phyloP scores from a whole-genome alignment of 2,113 vertebrate genomes.

The Dendrocopos noguchii region DNA sequence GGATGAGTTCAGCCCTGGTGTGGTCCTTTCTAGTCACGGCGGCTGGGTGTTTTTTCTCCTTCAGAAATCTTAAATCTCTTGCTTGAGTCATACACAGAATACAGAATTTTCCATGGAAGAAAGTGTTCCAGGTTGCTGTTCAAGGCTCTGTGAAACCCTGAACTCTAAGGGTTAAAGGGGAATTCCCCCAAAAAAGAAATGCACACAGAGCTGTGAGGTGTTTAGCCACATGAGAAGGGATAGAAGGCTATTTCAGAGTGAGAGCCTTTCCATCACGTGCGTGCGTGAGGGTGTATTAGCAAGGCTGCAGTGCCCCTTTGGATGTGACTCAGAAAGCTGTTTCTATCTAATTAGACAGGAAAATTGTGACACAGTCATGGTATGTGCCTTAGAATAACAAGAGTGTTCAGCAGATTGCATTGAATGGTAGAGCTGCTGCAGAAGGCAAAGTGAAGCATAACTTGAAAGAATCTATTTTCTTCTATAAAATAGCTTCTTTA shows the following conservation, averaged over 20 bases:
- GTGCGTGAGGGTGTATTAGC: neutral
- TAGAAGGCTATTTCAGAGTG: neutral
- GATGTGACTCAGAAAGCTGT: neutral
- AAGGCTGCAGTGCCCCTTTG: neutral
- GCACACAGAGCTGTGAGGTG: neutral
- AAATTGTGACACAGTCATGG: slow-evolving; percentile 23
- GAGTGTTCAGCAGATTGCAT: neutral
- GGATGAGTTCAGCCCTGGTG: neutral
- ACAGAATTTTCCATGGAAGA: neutral
- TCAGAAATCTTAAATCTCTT: neutral
- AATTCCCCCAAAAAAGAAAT: neutral
- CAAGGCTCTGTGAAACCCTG: neutral
- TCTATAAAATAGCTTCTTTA: neutral
- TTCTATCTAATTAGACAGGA: slow-evolving; percentile 44
- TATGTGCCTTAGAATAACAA: neutral
- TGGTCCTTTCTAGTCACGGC: neutral
- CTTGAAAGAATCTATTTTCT: neutral
- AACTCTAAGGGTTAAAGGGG: neutral
- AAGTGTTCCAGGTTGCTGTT: neutral
- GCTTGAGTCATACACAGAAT: neutral
- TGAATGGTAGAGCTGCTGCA: neutral
- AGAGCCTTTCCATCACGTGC: neutral
- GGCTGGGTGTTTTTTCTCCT: neutral
- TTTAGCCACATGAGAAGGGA: neutral
- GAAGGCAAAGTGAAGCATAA: neutral